Evolutionary conservation across 2,888 invertebrate genomes (phyloP).

Genomic region (Cistogaster globosa): DNA sequence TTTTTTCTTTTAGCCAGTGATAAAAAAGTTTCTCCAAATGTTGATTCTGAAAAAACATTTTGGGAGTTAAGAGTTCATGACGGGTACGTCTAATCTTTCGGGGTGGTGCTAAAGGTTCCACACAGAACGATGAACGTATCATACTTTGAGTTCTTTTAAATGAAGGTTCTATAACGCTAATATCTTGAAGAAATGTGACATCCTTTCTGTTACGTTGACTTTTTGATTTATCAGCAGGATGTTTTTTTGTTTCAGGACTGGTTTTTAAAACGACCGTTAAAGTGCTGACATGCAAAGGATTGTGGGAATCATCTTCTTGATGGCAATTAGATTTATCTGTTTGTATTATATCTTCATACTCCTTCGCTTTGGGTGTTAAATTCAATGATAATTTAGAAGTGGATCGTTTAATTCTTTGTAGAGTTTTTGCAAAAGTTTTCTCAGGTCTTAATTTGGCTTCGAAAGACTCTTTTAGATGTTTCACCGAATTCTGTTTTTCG

Average conservation of each 20-base stretch:
- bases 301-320: constrained; percentile 25
- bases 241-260: constrained; percentile 71
- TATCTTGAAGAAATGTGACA: constrained; percentile 51
- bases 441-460: constrained; percentile 74
- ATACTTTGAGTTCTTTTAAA: constrained; percentile 76
- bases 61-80: constrained; percentile 75
- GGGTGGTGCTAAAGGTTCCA: constrained; percentile 79
- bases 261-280: constrained; percentile 78
- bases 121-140: constrained; percentile 73
- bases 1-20: constrained; percentile 78
- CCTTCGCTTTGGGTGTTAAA: constrained; percentile 38
- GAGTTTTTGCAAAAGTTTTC: constrained; percentile 37
- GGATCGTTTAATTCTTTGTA: constrained; percentile 37
- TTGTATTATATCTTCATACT: constrained; percentile 50
- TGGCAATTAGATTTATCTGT: not conserved
- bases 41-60: constrained; percentile 77
- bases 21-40: constrained; percentile 79
- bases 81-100: constrained; percentile 80
- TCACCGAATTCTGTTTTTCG: constrained; percentile 77
- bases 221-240: not conserved
- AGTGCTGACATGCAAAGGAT: constrained; percentile 75
- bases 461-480: constrained; percentile 75
- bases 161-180: constrained; percentile 51
- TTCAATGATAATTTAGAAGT: constrained; percentile 5
- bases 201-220: constrained; percentile 51